phyloP scores from a whole-genome alignment of 2,797 vertebrate genomes.

The Falco biarmicus region DNA sequence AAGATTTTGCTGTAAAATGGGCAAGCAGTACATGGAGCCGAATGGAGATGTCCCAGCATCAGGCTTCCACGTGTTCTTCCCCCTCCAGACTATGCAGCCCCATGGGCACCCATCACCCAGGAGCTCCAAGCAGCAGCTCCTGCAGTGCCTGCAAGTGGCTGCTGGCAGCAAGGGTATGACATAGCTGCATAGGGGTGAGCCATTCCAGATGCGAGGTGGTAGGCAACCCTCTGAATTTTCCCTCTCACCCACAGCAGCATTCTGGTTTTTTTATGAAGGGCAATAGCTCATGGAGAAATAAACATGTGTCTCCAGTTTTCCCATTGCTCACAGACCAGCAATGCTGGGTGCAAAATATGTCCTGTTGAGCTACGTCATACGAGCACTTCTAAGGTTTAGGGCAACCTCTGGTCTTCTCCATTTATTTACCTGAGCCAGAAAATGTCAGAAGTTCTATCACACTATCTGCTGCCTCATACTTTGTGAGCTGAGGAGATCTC shows the following conservation, averaged over 20 bases:
- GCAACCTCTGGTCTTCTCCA: not conserved
- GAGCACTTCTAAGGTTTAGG: not conserved
- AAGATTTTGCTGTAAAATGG: not conserved
- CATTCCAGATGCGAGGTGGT: not conserved
- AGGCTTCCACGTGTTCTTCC: not conserved
- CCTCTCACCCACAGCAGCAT: not conserved
- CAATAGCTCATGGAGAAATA: not conserved
- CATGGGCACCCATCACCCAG: not conserved
- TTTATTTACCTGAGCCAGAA: not conserved
- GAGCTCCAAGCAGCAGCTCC: not conserved
- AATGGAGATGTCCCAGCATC: not conserved
- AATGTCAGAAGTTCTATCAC: not conserved
- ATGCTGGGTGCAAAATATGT: not conserved
- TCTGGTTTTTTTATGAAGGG: not conserved
- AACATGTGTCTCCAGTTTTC: not conserved
- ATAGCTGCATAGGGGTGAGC: accelerated
- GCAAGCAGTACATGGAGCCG: not conserved
- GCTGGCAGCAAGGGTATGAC: not conserved
- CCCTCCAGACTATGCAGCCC: not conserved
- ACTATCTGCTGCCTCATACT: not conserved
- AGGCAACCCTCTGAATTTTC: not conserved
- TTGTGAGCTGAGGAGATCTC: not conserved
- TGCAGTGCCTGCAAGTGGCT: not conserved
- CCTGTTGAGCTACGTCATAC: not conserved
- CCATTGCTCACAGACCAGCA: not conserved